Evolutionary conservation across 2,888 invertebrate species (phyloP), one percentile per base, ranked within the genome.

Genomic region (Catocala nupta): DNA sequence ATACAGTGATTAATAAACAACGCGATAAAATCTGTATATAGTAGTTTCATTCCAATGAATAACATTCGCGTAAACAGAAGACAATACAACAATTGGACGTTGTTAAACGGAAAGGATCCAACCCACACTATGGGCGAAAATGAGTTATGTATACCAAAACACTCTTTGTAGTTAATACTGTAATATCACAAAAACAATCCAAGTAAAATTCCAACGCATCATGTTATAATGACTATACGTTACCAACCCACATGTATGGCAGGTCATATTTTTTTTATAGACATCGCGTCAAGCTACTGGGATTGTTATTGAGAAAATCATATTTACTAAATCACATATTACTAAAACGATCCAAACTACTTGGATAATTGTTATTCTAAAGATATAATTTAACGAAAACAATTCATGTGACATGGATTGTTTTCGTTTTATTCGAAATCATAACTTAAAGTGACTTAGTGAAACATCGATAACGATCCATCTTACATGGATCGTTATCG

Each of bases 271-370:
- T 47, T 47, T 47, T 13, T 47, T 47, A 47, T 13, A 13, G 16
- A 47, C 13, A 47, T 13, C 13, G 47, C 8, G 5, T 13, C 16
- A 47, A 13, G 47, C 47, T 47, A 13, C 47, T 47, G 5, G 13
- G 12, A 47, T 47, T 5, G 47, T 47, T 13, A 47, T 13, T 13
- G 47, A 13, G 47, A 67, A 16, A 47, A 13, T 47, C 47, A 47
- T 6, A 47, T 47, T 47, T 13, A 47, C 13, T 47, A 67, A 65
- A 54, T n/a, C 47, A 47, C 16, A 47, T 47, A 47, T 47, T 13
- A 47, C 13, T 47, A 67, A 65, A 54, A 59, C 53, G 63, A 58
- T 61, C 52, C 36, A 45, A 55, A 51, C 36, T 51, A 51, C 5
- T 51, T 36, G 36, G 12, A 51, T 36, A 51, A 34, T 11, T 51